Evolutionary conservation across 1,140 invertebrate genomes (phyloP).

Genomic region (Euwallacea similis): DNA sequence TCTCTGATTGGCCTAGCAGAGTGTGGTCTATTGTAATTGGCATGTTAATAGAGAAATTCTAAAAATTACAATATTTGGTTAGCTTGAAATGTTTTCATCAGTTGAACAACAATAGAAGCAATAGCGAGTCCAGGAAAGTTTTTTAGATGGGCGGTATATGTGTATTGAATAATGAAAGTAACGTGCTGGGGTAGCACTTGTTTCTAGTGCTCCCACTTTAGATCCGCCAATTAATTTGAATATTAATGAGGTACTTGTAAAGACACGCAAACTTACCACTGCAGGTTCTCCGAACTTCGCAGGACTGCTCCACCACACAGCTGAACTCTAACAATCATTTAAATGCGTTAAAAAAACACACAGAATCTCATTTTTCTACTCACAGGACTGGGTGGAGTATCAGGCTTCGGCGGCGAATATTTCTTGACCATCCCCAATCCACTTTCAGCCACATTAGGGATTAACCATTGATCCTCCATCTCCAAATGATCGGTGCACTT

Average conservation of each 20-base stretch:
- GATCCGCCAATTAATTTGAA: too few species aligned
- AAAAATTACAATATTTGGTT: not conserved
- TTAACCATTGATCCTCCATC: conserved; percentile 4
- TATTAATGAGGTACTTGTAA: not conserved
- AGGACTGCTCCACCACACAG: conserved; percentile 24
- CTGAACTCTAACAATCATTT: not conserved
- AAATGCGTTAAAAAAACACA: not conserved
- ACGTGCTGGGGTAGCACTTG: too few species aligned
- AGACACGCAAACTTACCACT: conserved; percentile 16
- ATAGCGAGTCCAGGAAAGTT: not conserved
- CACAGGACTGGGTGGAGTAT: conserved; percentile 54
- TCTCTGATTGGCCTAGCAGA: conserved; percentile 38
- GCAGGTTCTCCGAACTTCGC: conserved; percentile 16
- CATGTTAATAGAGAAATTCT: conserved; percentile 48
- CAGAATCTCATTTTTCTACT: conserved; percentile 17
- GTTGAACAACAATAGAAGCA: not conserved
- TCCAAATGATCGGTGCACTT: conserved; percentile 17
- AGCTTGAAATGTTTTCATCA: too few species aligned
- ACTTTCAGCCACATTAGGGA: not conserved
- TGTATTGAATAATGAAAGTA: not conserved
- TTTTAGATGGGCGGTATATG: too few species aligned
- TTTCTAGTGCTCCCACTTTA: too few species aligned
- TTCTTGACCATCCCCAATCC: conserved; percentile 20
- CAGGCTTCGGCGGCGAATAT: conserved; percentile 53
- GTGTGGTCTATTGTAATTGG: conserved; percentile 44